Base-by-base conservation (phyloP, 2,113 vertebrate genomes). In the Rissa tridactyla region DNA sequence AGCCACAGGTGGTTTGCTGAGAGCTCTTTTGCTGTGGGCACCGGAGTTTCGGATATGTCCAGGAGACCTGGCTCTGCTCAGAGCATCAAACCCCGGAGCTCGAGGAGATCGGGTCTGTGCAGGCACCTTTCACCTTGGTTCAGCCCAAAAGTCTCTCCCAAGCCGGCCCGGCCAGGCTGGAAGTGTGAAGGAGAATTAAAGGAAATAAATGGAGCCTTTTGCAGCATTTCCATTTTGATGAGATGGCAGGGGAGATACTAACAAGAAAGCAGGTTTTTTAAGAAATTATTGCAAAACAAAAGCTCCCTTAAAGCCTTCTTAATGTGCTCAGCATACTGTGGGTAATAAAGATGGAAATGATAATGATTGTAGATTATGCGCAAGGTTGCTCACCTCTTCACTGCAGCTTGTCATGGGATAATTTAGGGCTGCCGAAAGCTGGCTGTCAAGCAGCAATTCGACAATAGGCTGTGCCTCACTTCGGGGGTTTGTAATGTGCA, bases 271-370 rank as follows among this genome's bases (percentile, higher is more conserved):
- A 96, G 97, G 85, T 95, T 97, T 96, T 93, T 94, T 17, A 97
- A 97, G 95, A 94, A 96, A 97, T 96, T 96, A 96, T 96, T 96
- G 96, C 92, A 93, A 95, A 97, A 97, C 96, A 97, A 97, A 98
- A 97, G 96, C 95, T 97, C 96, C 94, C 96, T 97, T 96, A 97
- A 97, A 97, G 96, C 94, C 73, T 91, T 78, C 87, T 97, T 97
- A 97, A 98, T 97, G 96, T 97, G 94, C 92, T 95, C 40, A 66
- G 96, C 97, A 97, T 95, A 98, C 77, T 97, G 97, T 98, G 97
- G 97, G 96, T 97, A 98, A 98, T 98, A 98, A 98, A 98, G 97
- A 97, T 97, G 94, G 97, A 97, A 97, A 98, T 97, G 97, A 98
- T 98, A 97, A 98, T 98, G 97, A 97, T 96, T 97, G 97, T 97